Evolutionary conservation across 2,113 vertebrate species (phyloP).

Genomic region (Rhea americana): DNA sequence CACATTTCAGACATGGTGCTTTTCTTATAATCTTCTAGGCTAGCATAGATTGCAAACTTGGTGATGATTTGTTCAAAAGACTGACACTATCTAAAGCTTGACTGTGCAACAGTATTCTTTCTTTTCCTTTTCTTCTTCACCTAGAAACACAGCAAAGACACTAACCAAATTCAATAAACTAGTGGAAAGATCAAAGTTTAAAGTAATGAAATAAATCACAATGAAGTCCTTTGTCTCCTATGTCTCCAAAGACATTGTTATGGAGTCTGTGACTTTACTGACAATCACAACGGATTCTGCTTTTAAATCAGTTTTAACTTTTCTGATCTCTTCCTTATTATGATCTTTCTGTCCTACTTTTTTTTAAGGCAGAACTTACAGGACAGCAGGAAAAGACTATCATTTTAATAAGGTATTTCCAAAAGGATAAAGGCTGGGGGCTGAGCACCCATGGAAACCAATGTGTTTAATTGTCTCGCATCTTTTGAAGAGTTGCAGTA

Average conservation of each 20-base stretch:
- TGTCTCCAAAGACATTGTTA: slow-evolving; percentile 3
- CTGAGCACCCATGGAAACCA: neutral
- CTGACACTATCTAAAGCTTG: neutral
- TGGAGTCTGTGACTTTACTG: slow-evolving; percentile 24
- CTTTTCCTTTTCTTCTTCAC: neutral
- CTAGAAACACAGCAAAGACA: neutral
- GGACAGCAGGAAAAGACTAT: neutral
- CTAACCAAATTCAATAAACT: neutral
- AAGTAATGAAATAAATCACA: slow-evolving; percentile 16
- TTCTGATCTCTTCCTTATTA: neutral
- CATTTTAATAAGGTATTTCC: neutral
- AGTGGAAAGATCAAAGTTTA: neutral
- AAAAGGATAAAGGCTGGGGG: neutral
- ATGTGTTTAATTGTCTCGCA: neutral
- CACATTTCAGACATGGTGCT: neutral
- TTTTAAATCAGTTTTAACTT: neutral
- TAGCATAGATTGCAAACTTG: neutral
- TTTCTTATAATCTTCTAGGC: neutral
- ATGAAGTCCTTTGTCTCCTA: neutral
- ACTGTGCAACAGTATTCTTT: neutral
- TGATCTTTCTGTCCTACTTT: neutral
- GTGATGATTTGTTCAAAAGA: neutral
- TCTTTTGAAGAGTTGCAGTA: neutral
- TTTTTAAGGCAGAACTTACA: neutral
- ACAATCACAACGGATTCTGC: slow-evolving; percentile 33